Evolutionary conservation across 2,113 vertebrate species (phyloP).

Genomic region (Oncorhynchus tshawytscha): DNA sequence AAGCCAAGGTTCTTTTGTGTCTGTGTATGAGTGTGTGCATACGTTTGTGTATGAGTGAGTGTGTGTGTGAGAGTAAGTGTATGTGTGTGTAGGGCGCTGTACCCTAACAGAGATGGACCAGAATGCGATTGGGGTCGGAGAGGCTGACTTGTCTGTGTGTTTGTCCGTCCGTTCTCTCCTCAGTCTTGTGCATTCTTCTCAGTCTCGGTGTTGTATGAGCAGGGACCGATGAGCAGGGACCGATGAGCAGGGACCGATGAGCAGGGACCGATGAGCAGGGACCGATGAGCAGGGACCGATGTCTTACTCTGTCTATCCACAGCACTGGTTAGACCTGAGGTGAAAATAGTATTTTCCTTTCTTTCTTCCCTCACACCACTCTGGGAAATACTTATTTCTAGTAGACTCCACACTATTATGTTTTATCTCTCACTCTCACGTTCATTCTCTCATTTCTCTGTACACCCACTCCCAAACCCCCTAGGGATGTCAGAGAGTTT

Average conservation of each 20-base stretch:
- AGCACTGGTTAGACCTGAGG: no score
- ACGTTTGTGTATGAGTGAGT: no score
- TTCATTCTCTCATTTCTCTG: background rate
- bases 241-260: no score
- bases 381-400: no score
- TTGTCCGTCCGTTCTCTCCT: background rate
- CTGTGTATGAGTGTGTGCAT: background rate
- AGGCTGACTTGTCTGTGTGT: background rate
- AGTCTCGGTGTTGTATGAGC: conserved; percentile 2
- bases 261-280: conserved; percentile 5
- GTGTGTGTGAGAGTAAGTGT: background rate
- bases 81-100: background rate
- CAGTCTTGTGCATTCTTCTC: conserved; percentile 5
- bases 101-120: background rate
- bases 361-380: background rate
- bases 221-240: background rate
- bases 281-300: background rate
- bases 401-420: no score
- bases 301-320: background rate
- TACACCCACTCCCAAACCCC: background rate
- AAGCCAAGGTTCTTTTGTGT: conserved; percentile 5
- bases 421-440: background rate
- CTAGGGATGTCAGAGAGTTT: conserved; percentile 12
- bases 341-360: no score
- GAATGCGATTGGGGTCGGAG: background rate